Base-by-base conservation (phyloP, 53 echinoderm and acorn worm genomes). In the Mesocentrotus franciscanus region DNA sequence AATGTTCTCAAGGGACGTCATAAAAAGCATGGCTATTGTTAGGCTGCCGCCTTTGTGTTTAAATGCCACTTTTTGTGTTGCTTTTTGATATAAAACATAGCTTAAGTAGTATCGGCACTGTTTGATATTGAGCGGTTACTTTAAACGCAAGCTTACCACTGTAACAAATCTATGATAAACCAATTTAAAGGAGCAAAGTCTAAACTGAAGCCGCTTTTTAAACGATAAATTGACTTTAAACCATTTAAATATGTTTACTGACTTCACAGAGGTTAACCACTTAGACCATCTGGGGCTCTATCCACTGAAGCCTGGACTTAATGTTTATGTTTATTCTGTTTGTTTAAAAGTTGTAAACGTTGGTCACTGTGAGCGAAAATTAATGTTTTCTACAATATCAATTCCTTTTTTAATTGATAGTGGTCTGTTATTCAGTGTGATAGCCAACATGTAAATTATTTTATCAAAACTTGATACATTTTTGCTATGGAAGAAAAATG, bases 191-290 rank as follows among this genome's bases (percentile, higher is more conserved):
- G 24, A 85, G 49, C 85, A 85, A 85, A 49, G 55, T 85, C 85
- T 24, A 85, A 85, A 85, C 49, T 29, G 55, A 85, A 85, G 85
- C 85, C 85, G 56, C 85, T 85, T 8, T 85, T 55, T 55, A 20
- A 85, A 85, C 85, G 64, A 18, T 55, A 22, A 56, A 85, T 85
- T 85, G 85, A 56, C 85, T 85, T 56, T 85, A 85, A 55, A 85
- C 85, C 85, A 24, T 56, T 56, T 78, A 78, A n/a, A 34, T 78
- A 14, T 85, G 85, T 85, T 56, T 56, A 56, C 85, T 85, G 8
- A 56, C 9, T 55, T 49, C 20, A 85, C 26, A 85, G 8, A 9
- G 10, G 42, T 85, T 85, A 85, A 85, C 49, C 85, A 56, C 85
- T 49, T 74, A n/a, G 12, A 75, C 20, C 64, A 64, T 61, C 64